Conservation (phyloP, 2,797 vertebrate genomes). For the Falco peregrinus region DNA sequence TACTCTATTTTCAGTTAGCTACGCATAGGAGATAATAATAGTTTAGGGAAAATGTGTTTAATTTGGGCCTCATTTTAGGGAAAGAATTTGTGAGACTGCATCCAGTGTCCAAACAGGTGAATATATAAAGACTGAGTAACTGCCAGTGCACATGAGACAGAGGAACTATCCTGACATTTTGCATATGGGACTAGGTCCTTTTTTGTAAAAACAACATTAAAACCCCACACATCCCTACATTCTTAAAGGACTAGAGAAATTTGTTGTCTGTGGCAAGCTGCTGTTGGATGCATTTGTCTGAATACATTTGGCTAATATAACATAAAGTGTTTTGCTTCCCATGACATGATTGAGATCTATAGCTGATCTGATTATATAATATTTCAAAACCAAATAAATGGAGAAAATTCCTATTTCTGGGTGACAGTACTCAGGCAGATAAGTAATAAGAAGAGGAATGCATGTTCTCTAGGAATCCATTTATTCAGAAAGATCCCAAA, state of each 20-base stretch:
- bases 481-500: slow-evolving; percentile 35
- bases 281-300: slow-evolving; percentile 39
- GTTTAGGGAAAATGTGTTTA: background rate
- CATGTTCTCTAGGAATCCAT: slow-evolving; percentile 9
- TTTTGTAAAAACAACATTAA: background rate
- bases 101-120: background rate
- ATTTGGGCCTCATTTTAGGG: background rate
- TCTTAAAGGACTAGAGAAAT: background rate
- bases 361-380: slow-evolving; percentile 59
- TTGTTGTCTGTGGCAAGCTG: background rate
- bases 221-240: rapidly evolving
- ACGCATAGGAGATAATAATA: background rate
- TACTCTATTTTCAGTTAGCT: background rate
- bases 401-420: slow-evolving; percentile 48
- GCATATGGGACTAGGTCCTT: background rate
- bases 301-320: slow-evolving; percentile 49
- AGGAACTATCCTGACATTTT: background rate
- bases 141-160: background rate
- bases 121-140: background rate
- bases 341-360: slow-evolving; percentile 56
- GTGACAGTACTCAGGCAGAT: slow-evolving; percentile 55
- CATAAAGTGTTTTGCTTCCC: slow-evolving; percentile 26
- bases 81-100: background rate
- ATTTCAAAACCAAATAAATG: slow-evolving; percentile 71
- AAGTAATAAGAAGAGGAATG: slow-evolving; percentile 34